Base-by-base conservation (phyloP, 2,797 vertebrate species). In the Choloepus didactylus region DNA sequence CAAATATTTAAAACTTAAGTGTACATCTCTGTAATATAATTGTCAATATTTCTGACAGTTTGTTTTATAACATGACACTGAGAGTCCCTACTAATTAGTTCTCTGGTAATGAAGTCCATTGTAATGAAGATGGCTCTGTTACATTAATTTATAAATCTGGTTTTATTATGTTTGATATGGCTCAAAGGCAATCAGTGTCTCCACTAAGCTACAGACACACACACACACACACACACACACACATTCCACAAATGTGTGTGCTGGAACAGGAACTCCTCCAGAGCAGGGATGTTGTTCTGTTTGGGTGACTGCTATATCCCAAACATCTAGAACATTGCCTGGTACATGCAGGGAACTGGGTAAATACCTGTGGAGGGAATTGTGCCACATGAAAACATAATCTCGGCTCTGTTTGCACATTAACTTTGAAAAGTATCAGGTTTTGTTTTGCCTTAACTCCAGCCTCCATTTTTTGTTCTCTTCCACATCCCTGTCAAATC, bases 31-130 rank as follows among this genome's bases (percentile, higher is more conserved):
- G 54, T 87, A 87, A 66, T 18, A 44, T 23, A 82, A 23, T 64
- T 87, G 46, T 60, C 76, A 85, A 31, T 92, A 41, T 89, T 89
- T 83, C 62, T 44, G 41, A 75, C 21, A 44, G 93, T 91, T 69
- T 19, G 18, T 80, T 85, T 91, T 80, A 49, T 93, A 75, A 69
- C 9, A 2, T 86, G 79, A 66, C 3, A 64, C 12, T 90, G 79
- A 86, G 2, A 56, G 8, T 2, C 29, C 18, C 27, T 23, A 18
- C 10, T 91, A 89, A 49, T 73, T 66, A 79, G 3, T 59, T 80
- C 35, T 56, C 75, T 93, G 31, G 23, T 46, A 96, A 91, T 93
- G 6, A 91, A 87, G n/a, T 91, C 23, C 38, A 73, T 56, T 84
- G 25, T 18, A 79, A 88, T 31, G 16, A 94, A 83, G 19, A 23